phyloP scores from a whole-genome alignment of 1,140 invertebrate species.

The Planococcus citri region DNA sequence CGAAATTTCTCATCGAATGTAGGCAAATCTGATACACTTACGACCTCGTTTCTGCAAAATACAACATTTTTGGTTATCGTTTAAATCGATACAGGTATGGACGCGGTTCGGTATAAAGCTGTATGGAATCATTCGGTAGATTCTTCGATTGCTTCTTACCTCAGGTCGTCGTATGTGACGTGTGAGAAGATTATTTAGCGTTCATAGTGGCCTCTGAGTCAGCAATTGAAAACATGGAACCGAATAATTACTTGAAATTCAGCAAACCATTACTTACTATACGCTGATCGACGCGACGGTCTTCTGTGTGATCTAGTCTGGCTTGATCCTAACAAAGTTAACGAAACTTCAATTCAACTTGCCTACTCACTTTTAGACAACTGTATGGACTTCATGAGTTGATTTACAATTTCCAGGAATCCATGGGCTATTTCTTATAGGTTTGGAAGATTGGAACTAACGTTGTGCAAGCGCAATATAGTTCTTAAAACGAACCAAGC shows the following conservation, averaged over 20 bases:
- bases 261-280: constrained; percentile 52
- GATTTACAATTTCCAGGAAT: not conserved
- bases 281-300: constrained; percentile 51
- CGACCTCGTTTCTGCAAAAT: not conserved
- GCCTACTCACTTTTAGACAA: too few relatives aligned
- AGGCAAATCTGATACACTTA: not conserved
- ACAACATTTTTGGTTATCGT: not conserved
- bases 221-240: constrained; percentile 43
- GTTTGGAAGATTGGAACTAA: too few relatives aligned
- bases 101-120: not conserved
- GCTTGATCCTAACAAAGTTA: constrained; percentile 52
- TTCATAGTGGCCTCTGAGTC: constrained; percentile 48
- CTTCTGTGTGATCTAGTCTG: constrained; percentile 64
- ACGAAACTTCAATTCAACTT: too few relatives aligned
- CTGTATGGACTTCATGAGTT: too few relatives aligned
- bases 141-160: constrained; percentile 28
- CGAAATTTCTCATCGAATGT: constrained; percentile 41
- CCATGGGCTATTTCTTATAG: constrained; percentile 70
- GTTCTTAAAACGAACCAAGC: constrained; percentile 70
- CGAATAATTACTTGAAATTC: constrained; percentile 51
- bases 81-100: not conserved
- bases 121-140: constrained; percentile 64
- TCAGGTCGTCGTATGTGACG: constrained; percentile 34
- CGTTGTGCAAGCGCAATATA: constrained; percentile 71
- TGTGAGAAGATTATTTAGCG: constrained; percentile 50